A percentile compares a stretch with the other conserved stretches of the same genome.
phyloP scores from a whole-genome alignment of 2,888 invertebrate species.

The Lydus trimaculatus region DNA sequence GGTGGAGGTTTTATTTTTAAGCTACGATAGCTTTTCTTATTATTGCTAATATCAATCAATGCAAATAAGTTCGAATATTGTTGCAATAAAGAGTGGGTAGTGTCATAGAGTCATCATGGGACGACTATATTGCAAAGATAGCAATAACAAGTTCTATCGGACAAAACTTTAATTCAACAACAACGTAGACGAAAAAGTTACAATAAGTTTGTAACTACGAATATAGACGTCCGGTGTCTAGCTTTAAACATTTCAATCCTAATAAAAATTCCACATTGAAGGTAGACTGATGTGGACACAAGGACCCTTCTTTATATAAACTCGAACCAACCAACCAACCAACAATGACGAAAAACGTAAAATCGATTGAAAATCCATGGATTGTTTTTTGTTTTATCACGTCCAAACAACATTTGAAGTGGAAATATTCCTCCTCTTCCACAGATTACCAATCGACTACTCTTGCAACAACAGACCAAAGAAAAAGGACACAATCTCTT shows the following conservation, averaged over 20 bases:
- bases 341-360: slow-evolving; percentile 9
- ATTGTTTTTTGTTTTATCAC: slow-evolving; percentile 38
- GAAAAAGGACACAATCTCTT: slow-evolving; percentile 17
- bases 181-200: not conserved
- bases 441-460: slow-evolving; percentile 14
- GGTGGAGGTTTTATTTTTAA: no score
- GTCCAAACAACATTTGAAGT: slow-evolving; percentile 32
- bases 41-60: no score
- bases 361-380: slow-evolving; percentile 24
- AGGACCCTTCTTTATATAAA: slow-evolving; percentile 16
- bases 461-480: not conserved
- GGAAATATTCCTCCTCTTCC: slow-evolving; percentile 30
- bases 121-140: not conserved
- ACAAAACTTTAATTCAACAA: not conserved
- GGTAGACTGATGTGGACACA: slow-evolving; percentile 30
- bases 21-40: no score
- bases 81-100: no score
- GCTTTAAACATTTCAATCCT: not conserved
- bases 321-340: not conserved
- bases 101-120: not conserved
- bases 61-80: no score
- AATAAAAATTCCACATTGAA: slow-evolving; percentile 16
- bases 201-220: not conserved
- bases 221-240: not conserved
- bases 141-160: not conserved